These are phyloP conservation scores for Hetaerina titia DNA, from an alignment of 2,888 invertebrate genomes.

Conservation along the genomic window DNA sequence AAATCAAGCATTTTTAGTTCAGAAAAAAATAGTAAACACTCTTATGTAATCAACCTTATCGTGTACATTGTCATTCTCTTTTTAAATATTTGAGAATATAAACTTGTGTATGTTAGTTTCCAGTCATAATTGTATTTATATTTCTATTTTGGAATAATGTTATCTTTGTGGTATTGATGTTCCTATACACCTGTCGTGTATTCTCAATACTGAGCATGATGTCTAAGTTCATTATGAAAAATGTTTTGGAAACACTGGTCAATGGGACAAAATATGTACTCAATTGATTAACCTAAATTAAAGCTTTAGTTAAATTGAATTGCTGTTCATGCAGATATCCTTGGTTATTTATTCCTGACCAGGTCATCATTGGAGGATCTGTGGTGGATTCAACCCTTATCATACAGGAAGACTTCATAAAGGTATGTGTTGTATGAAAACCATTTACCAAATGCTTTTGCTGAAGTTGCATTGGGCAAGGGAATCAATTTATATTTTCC, in stretches of 20 bases:
- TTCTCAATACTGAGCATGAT: neutral
- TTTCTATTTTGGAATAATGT: neutral
- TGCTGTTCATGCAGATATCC: neutral
- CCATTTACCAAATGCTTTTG: neutral
- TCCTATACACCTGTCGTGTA: neutral
- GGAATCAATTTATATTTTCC: no score
- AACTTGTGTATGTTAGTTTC: no score
- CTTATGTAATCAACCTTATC: no score
- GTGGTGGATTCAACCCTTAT: constrained; percentile 86
- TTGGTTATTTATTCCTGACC: constrained; percentile 77
- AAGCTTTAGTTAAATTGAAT: neutral
- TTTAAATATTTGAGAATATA: no score
- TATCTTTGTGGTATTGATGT: neutral
- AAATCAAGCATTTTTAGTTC: no score
- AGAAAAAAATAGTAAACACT: no score
- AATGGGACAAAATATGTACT: no score
- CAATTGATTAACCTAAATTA: neutral
- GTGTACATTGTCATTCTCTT: no score
- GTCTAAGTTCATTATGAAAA: neutral
- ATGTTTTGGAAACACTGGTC: no score
- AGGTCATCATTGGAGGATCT: constrained; percentile 86
- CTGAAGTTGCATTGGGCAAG: no score
- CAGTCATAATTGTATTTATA: no score
- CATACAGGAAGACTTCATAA: constrained; percentile 81
- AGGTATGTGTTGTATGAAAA: constrained; percentile 79